Evolutionary conservation across 1,140 invertebrate genomes (phyloP), one percentile per base, ranked within the genome.

Genomic region (Ceratina japonica): DNA sequence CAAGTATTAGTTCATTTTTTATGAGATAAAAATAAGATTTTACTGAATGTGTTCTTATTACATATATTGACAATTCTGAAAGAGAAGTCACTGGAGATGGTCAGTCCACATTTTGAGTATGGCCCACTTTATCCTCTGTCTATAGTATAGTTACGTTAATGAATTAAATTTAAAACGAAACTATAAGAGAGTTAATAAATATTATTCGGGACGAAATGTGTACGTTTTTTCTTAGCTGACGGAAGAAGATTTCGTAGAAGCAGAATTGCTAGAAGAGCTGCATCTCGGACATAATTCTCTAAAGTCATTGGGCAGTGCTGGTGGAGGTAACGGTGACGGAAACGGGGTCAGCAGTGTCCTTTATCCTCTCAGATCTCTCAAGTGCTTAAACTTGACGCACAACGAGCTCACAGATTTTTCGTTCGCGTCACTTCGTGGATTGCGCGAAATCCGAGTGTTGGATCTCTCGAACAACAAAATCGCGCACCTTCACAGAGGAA

Each of bases 381-480:
- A 93, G 75, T 94, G 93, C 63, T 92, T 96, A 2, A 97, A 97
- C 90, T 91, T 97, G 49, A 96, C 96, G 0, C 94, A 95, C 87
- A 97, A 97, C 88, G 92, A 94, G n/a, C 90, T 97, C 0, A 92
- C 92, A 3, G 95, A 96, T 87, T 97, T 97, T 89, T 96, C 95
- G 0, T 94, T 97, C 84, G 94, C 95, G 82, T 95, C 97, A 86
- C 94, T 97, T 13, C 94, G 95, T 62, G 96, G 96, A 0, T 86
- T 97, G 27, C 93, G 94, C 20, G 93, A 93, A 69, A 87, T 97
- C 0, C 93, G 93, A 61, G 89, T 94, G 4, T 93, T 97, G 12
- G 96, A 97, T 91, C 90, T 97, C 12, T 97, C 96, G 1, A 93
- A 95, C 89, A 97, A 97, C 88, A 94, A 93, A 89, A 97, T 97